These are phyloP conservation scores for Semotilus atromaculatus DNA, from an alignment of 2,797 vertebrate species.

Conservation along the genomic window DNA sequence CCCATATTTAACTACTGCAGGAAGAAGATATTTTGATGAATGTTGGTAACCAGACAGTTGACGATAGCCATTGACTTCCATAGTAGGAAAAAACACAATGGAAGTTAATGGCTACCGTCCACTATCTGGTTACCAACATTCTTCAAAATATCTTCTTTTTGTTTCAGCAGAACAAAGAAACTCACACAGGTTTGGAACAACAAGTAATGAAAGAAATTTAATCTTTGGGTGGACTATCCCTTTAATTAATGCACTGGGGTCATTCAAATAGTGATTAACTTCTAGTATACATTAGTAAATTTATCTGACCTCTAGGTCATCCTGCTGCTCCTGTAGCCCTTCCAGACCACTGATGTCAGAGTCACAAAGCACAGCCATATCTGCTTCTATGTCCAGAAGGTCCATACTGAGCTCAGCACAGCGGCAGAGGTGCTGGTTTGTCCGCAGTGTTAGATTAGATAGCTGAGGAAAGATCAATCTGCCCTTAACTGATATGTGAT, in stretches of 20 bases:
- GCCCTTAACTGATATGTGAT: neutral
- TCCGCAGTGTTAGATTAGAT: conserved; percentile 56
- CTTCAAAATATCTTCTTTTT: neutral
- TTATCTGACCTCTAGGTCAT: conserved; percentile 76
- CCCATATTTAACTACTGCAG: neutral
- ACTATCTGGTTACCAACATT: neutral
- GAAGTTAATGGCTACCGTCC: no score
- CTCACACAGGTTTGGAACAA: neutral
- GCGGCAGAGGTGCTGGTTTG: conserved; percentile 64
- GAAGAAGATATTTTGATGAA: neutral
- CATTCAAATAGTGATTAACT: neutral
- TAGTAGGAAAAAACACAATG: no score
- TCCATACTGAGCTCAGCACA: conserved; percentile 65
- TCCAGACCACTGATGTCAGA: conserved; percentile 69
- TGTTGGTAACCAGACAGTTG: no score
- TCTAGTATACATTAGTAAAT: neutral
- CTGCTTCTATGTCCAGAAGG: conserved; percentile 66
- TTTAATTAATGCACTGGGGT: neutral
- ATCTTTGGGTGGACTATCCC: neutral
- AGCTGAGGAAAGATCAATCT: conserved; percentile 29
- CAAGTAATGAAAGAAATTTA: neutral
- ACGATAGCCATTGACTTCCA: no score
- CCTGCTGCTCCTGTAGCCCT: conserved; percentile 68
- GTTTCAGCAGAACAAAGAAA: neutral
- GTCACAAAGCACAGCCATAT: conserved; percentile 70